Base-by-base conservation (phyloP, 1,140 invertebrate species). In the Caerostris darwini region DNA sequence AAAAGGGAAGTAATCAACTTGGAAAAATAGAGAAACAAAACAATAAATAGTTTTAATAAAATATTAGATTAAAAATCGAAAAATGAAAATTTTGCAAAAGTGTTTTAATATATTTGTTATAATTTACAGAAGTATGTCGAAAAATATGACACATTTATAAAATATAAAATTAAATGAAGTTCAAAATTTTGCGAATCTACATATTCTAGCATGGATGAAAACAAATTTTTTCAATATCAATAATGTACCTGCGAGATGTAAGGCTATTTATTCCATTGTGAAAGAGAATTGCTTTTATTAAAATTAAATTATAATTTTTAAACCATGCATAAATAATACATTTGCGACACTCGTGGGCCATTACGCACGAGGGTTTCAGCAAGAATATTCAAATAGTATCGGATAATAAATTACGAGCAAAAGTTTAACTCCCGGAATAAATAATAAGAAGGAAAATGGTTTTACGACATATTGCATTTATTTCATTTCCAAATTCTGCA, bases 381-480 rank as follows among this genome's bases (percentile, higher is more conserved):
- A 12, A 7, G 34, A 77, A 77, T 77, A 77, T 77, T 77, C 71
- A 77, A 77, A 77, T 77, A 34, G 71, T 77, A 77, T 77, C 34
- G 34, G 12, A 19, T 50, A 77, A 77, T 77, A 77, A 50, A 12
- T 12, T 50, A 77, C 53, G 34, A 50, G 34, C 19, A 50, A 12
- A 77, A 77, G 71, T 77, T 10, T 77, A 77, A 34, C 17, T 83
- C 14, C 10, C 3, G 56, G 82, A 83, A 83, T 83, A 83, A 83
- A 56, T 83, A 83, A 56, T 58, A 19, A 56, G 82, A 83, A 64
- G 2, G 54, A 56, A 83, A 83, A 83, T 57, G 56, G 53, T 83
- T 83, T 64, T 83, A 83, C 56, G 82, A 83, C 19, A n/a, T 83
- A n/a, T 57, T 83, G 14, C 57, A 83, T 83, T 83, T 83, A 83